These are phyloP conservation scores for Lepisosteus oculatus DNA, from an alignment of 2,113 vertebrate genomes.

Conservation along the genomic window DNA sequence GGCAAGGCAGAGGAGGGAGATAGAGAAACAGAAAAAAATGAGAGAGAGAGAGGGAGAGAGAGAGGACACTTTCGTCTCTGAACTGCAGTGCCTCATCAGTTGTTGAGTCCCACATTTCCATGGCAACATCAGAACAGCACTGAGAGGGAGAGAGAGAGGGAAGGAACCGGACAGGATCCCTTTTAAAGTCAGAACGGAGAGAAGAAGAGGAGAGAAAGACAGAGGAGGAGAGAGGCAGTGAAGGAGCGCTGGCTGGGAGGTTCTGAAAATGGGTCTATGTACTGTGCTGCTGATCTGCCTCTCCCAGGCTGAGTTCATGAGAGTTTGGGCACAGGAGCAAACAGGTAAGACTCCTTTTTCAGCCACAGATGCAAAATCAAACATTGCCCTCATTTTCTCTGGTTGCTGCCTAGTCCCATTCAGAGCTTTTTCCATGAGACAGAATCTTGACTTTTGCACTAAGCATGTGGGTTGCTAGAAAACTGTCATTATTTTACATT, in stretches of 20 bases:
- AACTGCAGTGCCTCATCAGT: conserved; percentile 28
- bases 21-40: neutral
- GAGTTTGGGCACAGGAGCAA: conserved; percentile 54
- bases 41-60: conserved; percentile 6
- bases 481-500: too few species aligned
- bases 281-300: conserved; percentile 68
- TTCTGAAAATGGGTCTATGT: conserved; percentile 64
- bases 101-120: conserved; percentile 41
- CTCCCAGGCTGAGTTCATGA: conserved; percentile 65
- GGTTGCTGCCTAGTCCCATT: too few species aligned
- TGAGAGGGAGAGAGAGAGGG: conserved; percentile 36
- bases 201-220: neutral
- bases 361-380: neutral
- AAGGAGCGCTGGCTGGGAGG: neutral
- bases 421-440: too few species aligned
- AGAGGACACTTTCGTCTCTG: conserved; percentile 21
- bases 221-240: conserved; percentile 34
- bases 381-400: neutral
- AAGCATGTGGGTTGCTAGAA: too few species aligned
- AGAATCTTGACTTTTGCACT: too few species aligned
- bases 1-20: conserved; percentile 4
- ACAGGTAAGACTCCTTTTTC: conserved; percentile 55
- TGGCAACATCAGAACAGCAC: conserved; percentile 45
- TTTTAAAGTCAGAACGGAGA: conserved; percentile 22
- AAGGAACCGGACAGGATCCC: conserved; percentile 15